phyloP scores from a whole-genome alignment of 2,113 vertebrate species.

The Macrotus californicus region DNA sequence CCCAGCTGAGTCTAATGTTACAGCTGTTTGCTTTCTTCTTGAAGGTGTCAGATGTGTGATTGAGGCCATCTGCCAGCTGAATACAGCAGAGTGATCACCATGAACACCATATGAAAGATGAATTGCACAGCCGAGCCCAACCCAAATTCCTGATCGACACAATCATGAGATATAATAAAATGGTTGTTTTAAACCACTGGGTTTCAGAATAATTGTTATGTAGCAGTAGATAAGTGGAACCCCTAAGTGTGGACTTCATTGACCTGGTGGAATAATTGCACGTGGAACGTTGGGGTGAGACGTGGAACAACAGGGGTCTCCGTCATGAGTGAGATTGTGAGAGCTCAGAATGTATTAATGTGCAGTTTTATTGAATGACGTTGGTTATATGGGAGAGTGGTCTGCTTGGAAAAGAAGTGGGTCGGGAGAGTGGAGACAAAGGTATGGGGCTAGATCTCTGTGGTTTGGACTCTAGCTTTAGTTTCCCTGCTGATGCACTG shows the following conservation, averaged over 20 bases:
- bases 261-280: not conserved
- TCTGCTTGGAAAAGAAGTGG: not conserved
- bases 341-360: not conserved
- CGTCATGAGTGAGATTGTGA: not conserved
- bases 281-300: not conserved
- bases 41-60: not conserved
- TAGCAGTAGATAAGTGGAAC: not conserved
- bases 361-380: not conserved
- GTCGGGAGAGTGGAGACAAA: not conserved
- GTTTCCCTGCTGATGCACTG: not conserved
- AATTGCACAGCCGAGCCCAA: not conserved
- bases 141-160: not conserved
- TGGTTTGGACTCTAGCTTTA: not conserved
- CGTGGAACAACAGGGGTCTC: not conserved
- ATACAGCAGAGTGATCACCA: not conserved
- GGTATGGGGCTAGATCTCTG: not conserved
- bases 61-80: not conserved
- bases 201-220: slow-evolving; percentile 23
- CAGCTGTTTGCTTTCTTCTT: not conserved
- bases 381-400: not conserved
- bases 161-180: not conserved
- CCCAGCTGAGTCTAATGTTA: not conserved
- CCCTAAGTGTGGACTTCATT: not conserved
- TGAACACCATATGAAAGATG: not conserved
- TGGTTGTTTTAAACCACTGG: not conserved